These are phyloP conservation scores for Drosophila cardini DNA, from an alignment of 1,140 invertebrate species.

Conservation along the genomic window DNA sequence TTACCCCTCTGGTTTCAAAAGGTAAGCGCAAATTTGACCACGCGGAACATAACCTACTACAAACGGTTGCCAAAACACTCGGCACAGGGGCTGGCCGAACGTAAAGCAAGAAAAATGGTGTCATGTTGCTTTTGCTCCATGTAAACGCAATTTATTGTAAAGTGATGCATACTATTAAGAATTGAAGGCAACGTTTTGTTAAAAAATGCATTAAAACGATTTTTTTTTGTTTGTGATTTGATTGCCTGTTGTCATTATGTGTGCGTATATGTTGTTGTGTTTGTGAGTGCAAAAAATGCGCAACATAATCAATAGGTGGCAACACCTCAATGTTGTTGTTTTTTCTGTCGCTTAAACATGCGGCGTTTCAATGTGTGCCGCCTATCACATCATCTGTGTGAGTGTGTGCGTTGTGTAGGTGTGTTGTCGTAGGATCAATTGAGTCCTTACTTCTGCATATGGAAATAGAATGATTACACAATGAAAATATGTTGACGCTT, in stretches of 20 bases:
- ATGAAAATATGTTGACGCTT: slow-evolving; percentile 36
- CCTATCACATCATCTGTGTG: slow-evolving; percentile 15
- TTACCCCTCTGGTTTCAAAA: slow-evolving; percentile 59
- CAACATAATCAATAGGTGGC: slow-evolving; percentile 60
- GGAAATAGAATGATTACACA: slow-evolving; percentile 59
- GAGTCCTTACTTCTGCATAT: slow-evolving; percentile 24
- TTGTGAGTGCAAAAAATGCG: slow-evolving; percentile 45
- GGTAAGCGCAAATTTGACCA: slow-evolving; percentile 65
- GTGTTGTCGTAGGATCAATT: slow-evolving; percentile 29
- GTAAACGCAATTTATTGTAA: slow-evolving; percentile 26
- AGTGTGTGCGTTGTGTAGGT: slow-evolving; percentile 17
- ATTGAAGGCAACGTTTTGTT: not conserved
- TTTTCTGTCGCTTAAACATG: slow-evolving; percentile 35
- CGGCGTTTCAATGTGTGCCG: slow-evolving; percentile 41
- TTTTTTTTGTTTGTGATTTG: slow-evolving; percentile 42
- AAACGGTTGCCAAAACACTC: slow-evolving; percentile 64
- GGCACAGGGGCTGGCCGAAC: not conserved
- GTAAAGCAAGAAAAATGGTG: slow-evolving; percentile 63
- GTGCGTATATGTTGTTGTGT: slow-evolving; percentile 13
- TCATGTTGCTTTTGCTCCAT: slow-evolving; percentile 49
- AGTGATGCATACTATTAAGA: slow-evolving; percentile 27
- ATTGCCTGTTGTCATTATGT: slow-evolving; percentile 23
- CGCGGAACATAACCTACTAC: slow-evolving; percentile 83
- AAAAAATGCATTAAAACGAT: slow-evolving; percentile 4
- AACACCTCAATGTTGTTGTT: slow-evolving; percentile 41